Conservation (phyloP, 1,140 invertebrate species). For the Chlorops oryzae region DNA sequence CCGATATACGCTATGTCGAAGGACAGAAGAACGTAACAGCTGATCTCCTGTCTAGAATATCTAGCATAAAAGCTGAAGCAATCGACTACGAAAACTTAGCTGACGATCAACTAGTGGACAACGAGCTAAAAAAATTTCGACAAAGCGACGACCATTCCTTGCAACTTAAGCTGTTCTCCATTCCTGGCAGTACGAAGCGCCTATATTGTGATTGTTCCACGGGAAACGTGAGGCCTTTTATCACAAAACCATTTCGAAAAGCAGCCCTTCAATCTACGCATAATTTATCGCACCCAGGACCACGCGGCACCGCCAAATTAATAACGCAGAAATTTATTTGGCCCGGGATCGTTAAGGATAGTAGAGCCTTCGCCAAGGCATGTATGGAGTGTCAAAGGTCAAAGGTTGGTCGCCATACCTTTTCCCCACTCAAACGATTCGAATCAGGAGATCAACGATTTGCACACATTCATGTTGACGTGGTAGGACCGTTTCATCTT, state of each 20-base stretch:
- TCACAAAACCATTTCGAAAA: neutral
- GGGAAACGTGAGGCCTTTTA: neutral
- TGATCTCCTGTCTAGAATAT: constrained; percentile 35
- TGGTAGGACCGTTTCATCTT: constrained; percentile 1
- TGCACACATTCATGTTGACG: neutral
- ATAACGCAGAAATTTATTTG: neutral
- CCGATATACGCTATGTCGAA: constrained; percentile 34
- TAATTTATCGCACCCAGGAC: neutral
- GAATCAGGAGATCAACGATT: neutral
- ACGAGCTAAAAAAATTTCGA: neutral
- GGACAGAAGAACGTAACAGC: constrained; percentile 39
- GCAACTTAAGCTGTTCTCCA: neutral
- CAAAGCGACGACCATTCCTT: too few relatives aligned
- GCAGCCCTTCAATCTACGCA: neutral
- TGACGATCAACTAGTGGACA: neutral
- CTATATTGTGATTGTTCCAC: neutral
- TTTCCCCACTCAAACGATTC: neutral
- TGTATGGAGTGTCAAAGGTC: neutral
- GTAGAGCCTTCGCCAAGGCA: neutral
- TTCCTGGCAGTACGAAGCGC: neutral
- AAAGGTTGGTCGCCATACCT: neutral
- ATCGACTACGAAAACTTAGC: neutral
- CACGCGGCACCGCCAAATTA: neutral
- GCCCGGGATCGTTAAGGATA: neutral
- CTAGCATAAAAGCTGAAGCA: neutral